A percentile compares a stretch with the other conserved stretches of the same genome.
Evolutionary conservation across 1,140 invertebrate species (phyloP).

Genomic region (Musca vetustissima): DNA sequence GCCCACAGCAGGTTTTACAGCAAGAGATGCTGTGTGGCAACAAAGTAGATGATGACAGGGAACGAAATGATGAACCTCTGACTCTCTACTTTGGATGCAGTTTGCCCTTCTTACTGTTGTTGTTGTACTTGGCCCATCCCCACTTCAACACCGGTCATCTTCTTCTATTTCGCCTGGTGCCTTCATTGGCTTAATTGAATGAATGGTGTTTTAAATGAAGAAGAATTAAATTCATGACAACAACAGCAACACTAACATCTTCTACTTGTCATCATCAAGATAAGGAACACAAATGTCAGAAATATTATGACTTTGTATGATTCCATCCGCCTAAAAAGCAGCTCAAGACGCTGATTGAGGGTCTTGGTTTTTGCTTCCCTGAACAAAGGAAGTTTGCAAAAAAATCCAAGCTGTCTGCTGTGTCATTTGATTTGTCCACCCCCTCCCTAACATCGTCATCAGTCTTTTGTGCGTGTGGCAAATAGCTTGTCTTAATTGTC

Average conservation of each 20-base stretch:
- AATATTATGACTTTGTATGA: conserved; percentile 16
- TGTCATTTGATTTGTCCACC: not conserved
- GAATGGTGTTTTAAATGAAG: conserved; percentile 52
- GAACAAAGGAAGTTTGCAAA: not conserved
- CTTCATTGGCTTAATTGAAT: conserved; percentile 57
- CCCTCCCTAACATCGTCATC: not conserved
- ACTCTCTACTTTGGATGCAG: too few relatives aligned
- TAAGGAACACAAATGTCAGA: conserved; percentile 11
- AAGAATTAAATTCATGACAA: conserved; percentile 50
- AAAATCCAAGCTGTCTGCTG: not conserved
- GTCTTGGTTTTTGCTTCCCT: not conserved
- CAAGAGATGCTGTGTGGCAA: too few relatives aligned
- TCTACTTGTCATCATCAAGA: not conserved
- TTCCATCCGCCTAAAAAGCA: not conserved
- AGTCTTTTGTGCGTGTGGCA: too few relatives aligned
- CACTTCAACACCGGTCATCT: too few relatives aligned
- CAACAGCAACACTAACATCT: not conserved
- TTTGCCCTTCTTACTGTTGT: too few relatives aligned
- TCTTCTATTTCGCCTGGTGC: too few relatives aligned
- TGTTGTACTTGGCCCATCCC: too few relatives aligned
- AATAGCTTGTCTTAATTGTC: conserved; percentile 2
- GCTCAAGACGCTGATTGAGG: conserved; percentile 17
- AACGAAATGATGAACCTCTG: too few relatives aligned
- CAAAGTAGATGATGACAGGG: too few relatives aligned
- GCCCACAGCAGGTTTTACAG: too few relatives aligned